These are phyloP conservation scores for Xestia ashworthii DNA, from an alignment of 2,888 invertebrate species.

Conservation along the genomic window DNA sequence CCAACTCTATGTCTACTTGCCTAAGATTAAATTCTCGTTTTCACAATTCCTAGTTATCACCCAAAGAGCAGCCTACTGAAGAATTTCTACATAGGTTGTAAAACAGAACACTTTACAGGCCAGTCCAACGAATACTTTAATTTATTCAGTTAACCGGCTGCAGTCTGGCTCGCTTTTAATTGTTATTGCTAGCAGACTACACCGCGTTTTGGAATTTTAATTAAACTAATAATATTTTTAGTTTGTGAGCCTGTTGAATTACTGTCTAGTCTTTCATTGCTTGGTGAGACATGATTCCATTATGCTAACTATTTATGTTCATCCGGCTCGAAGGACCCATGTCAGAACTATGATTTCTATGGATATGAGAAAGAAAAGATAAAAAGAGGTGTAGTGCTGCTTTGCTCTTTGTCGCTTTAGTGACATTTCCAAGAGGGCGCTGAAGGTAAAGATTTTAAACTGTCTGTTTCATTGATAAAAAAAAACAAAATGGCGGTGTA, in stretches of 20 bases:
- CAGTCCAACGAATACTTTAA: conserved; percentile 53
- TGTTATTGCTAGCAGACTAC: conserved; percentile 59
- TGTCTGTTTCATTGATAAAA: too few species aligned
- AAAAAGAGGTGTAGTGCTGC: background rate
- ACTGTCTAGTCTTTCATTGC: conserved; percentile 17
- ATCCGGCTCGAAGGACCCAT: background rate
- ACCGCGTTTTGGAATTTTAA: conserved; percentile 57
- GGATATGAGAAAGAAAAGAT: background rate
- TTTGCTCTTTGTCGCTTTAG: background rate
- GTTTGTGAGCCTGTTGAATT: conserved; percentile 17
- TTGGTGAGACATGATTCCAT: conserved; percentile 18
- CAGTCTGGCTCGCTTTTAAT: conserved; percentile 59
- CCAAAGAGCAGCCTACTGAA: conserved; percentile 15
- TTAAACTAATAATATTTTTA: conserved; percentile 64
- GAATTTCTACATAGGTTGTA: conserved; percentile 42
- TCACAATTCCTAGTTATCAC: background rate
- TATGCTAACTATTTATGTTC: background rate
- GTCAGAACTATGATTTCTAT: background rate
- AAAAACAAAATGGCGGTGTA: background rate
- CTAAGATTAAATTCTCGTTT: background rate
- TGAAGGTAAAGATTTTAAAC: background rate
- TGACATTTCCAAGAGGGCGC: background rate
- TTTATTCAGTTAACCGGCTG: conserved; percentile 61
- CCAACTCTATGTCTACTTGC: background rate
- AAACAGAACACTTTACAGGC: conserved; percentile 46